A percentile compares a stretch with the other conserved stretches of the same genome.
phyloP scores from a whole-genome alignment of 2,888 invertebrate genomes.

The Biston stratarius region DNA sequence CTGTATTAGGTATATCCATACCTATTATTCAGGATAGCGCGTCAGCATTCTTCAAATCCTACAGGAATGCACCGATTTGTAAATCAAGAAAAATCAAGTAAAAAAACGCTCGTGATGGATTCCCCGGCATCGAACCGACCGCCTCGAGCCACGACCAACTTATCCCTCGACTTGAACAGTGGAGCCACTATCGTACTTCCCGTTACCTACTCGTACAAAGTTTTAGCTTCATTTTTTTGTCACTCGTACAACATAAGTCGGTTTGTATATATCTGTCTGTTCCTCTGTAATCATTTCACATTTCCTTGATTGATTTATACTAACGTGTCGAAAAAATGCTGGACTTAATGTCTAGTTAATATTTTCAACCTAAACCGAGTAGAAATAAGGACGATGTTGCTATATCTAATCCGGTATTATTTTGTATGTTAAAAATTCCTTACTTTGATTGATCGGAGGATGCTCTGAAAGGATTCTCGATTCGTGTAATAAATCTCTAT shows the following conservation, averaged over 20 bases:
- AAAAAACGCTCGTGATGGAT: slow-evolving; percentile 74
- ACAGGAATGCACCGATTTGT: slow-evolving; percentile 27
- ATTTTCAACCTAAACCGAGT: slow-evolving; percentile 17
- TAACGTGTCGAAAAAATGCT: slow-evolving; percentile 28
- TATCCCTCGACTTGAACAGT: neutral
- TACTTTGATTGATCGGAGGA: slow-evolving; percentile 52
- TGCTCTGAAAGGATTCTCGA: slow-evolving; percentile 33
- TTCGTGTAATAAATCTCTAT: slow-evolving; percentile 17
- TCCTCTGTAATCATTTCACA: slow-evolving; percentile 55
- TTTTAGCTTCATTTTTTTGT: neutral
- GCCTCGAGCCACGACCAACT: slow-evolving; percentile 49
- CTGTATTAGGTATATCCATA: too few species aligned
- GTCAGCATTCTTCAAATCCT: slow-evolving; percentile 17
- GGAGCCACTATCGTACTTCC: neutral
- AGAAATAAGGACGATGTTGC: slow-evolving; percentile 17
- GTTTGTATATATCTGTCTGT: slow-evolving; percentile 40
- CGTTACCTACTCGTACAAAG: too few species aligned
- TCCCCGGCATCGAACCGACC: slow-evolving; percentile 58
- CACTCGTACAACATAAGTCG: neutral
- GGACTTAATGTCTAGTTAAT: neutral
- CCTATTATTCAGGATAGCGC: neutral
- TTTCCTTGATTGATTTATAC: slow-evolving; percentile 58
- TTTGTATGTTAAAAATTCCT: slow-evolving; percentile 5
- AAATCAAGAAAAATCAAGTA: slow-evolving; percentile 45
- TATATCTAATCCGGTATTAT: too few species aligned